Base-by-base conservation (phyloP, 2,797 vertebrate genomes). In the Potorous gilbertii region DNA sequence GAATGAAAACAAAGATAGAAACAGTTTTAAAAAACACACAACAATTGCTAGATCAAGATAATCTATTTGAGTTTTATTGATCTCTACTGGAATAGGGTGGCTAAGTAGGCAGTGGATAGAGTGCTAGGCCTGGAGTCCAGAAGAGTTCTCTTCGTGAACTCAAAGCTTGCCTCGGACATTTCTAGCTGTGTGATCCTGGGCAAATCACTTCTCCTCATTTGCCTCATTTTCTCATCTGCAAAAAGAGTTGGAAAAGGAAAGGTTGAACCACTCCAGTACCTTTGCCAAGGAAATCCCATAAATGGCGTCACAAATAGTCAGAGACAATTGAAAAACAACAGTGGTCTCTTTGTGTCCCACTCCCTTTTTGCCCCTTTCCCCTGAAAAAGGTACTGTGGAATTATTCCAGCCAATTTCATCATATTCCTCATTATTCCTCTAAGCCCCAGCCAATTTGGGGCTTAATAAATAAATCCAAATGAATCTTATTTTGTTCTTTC, bases 11-110 rank as follows among this genome's bases (percentile, higher is more conserved):
- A 81, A 8, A 81, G 6, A 81, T 27, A 81, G 40, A 46, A 81
- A 74, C n/a, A 40, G 13, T 66, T 56, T 66, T 40, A n/a, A 66
- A 66, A 90, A 91, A 97, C 6, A 52, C 52, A 95, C 92, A 59
- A n/a, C 52, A 92, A n/a, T 28, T n/a, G 94, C 28, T 92, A 74
- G 54, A 95, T 91, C 55, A 93, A 54, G 10, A 90, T 96, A 54
- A 94, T 52, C 56, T 97, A 18, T 93, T 94, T 92, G 55, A 96
- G 93, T 96, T 28, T 54, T 52, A 40, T 46, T 40, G 54, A 92
- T 95, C 40, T 97, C 56, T 90, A 54, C 28, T 91, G 10, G 6
- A 59, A 14, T 40, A 40, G 6, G n/a, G 5, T 9, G 9, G 66
- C n/a, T 66, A 66, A 34, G 13, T 66, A 59, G 28, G 28, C 11